Base-by-base conservation (phyloP, 2,113 vertebrate species). In the Entomyzon cyanotis region DNA sequence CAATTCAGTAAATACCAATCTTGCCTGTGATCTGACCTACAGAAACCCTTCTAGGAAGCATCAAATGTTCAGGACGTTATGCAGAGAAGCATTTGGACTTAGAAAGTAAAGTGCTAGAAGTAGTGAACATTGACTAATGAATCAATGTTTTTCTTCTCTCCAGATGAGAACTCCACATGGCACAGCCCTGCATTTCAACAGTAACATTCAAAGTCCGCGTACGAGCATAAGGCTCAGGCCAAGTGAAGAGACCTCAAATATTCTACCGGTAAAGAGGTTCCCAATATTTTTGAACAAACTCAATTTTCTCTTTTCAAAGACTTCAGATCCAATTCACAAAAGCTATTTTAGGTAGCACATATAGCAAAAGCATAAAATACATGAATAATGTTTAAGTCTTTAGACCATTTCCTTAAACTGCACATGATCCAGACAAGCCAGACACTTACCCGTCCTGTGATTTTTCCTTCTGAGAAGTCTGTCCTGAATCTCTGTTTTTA, bases 391-490 rank as follows among this genome's bases (percentile, higher is more conserved):
- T 56, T 58, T 77, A 58, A 89, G 30, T 50, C 52, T 93, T 77
- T 30, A 64, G 23, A 74, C 47, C 2, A 67, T 25, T 50, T 77
- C 19, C 67, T 64, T 77, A 87, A 84, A 60, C 3, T 8, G 3
- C 13, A 64, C 4, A 17, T 4, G 59, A 86, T 62, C 18, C 55
- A 94, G 46, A 62, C 22, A 87, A 77, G 73, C 39, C 91, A 95
- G 92, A 97, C 93, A 99, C 99, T 99, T 96, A 98, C 99, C 97
- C 99, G 98, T 98, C 99, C 99, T 91, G 99, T 99, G 97, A 99
- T 99, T 97, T 99, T 99, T 74, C 99, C 99, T 96, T 99, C 99
- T 46, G 99, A 98, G 98, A 99, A 99, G 96, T 99, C 99, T 87
- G 99, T 99, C 96, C 99, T 98, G 98, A 99, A 99, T 97, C 99